Percentiles rank a stretch among this genome's conserved stretches.
Conservation (phyloP, 2,797 vertebrate genomes). For the Perodicticus potto region DNA sequence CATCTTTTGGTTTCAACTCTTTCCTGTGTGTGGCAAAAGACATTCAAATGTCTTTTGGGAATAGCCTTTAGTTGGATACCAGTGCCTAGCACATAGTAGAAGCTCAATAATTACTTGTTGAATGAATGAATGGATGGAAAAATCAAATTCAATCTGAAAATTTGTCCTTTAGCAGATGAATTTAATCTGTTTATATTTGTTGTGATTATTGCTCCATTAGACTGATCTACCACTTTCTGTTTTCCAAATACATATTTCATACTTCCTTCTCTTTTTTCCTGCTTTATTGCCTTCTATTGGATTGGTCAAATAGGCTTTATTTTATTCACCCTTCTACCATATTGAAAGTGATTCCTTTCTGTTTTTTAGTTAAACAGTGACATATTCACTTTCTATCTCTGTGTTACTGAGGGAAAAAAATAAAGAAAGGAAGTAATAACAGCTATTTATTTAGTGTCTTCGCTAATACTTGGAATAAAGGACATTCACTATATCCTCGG, state of each 20-base stretch:
- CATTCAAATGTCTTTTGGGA: background rate
- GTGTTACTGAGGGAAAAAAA: background rate
- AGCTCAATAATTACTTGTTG: conserved; percentile 11
- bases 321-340: background rate
- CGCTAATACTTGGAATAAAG: background rate
- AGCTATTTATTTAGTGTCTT: background rate
- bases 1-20: background rate
- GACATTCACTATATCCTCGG: background rate
- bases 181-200: background rate
- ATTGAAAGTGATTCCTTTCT: background rate
- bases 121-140: background rate
- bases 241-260: background rate
- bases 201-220: background rate
- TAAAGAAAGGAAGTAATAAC: background rate
- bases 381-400: background rate
- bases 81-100: background rate
- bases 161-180: background rate
- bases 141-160: background rate
- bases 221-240: background rate
- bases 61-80: conserved; percentile 43
- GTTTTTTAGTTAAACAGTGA: background rate
- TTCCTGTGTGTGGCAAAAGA: background rate
- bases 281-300: background rate
- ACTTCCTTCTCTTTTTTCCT: background rate
- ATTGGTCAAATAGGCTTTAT: background rate